Evolutionary conservation across 1,140 invertebrate species (phyloP), one percentile per base, ranked within the genome.

Genomic region (Ganaspis sp.): DNA sequence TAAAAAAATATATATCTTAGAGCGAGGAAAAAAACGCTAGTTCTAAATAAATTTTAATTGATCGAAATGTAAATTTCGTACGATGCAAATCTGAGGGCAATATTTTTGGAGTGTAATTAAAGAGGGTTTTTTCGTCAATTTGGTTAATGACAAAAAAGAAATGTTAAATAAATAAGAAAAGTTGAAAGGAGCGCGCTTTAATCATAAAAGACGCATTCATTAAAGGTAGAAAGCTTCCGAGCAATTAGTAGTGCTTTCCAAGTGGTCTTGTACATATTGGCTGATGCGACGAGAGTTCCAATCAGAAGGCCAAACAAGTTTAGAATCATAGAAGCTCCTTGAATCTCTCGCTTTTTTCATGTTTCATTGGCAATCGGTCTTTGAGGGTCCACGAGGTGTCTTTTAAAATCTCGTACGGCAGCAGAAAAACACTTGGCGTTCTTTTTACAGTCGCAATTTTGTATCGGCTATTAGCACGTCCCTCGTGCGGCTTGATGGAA

Each of bases 401-500:
- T 70, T 49, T 73, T 69, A 45, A 76, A 81, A 77, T 74, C 45
- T 64, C 58, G 37, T 9, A 34, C 42, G 42, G 70, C 73, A 74
- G 45, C 45, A 70, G 72, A 70, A 69, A 21, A 40, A 53, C n/a
- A 37, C 64, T 17, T 17, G 29, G 17, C 29, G 53, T 70, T 70
- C 71, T 72, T 81, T 81, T 76, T 79, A 69, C 49, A 40, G 17
- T 49, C 73, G 82, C 79, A 81, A 85, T 83, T 84, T 83, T 70
- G 79, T 81, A 82, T 85, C 82, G 78, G 72, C 81, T 80, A 84
- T 83, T 83, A 83, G 77, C 82, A 71, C 79, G 82, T 81, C 76
- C 72, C 76, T 73, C 75, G 77, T 38, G 81, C 78, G 80, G 81
- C 84, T 85, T 89, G 88, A 90, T 90, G 87, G 87, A 88, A 89